These are phyloP conservation scores for Narcine bancroftii DNA, from an alignment of 2,113 vertebrate species.

Conservation along the genomic window DNA sequence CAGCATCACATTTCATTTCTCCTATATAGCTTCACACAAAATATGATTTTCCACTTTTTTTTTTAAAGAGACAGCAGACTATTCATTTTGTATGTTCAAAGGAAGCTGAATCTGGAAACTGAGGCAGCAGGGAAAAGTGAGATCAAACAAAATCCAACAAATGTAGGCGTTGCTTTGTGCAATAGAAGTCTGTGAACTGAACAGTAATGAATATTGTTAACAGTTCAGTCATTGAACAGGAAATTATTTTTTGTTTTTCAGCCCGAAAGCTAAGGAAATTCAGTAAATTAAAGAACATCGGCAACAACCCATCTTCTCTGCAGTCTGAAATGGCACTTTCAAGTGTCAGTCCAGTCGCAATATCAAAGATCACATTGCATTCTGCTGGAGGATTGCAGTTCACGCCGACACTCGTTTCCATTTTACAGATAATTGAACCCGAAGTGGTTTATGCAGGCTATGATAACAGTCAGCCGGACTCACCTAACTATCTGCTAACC, in stretches of 20 bases:
- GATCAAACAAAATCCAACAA: slow-evolving; percentile 10
- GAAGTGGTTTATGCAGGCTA: slow-evolving; percentile 77
- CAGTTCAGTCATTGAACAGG: slow-evolving; percentile 3
- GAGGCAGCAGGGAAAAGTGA: not conserved
- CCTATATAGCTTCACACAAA: not conserved
- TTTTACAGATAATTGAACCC: slow-evolving; percentile 87
- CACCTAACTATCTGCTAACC: slow-evolving; percentile 76
- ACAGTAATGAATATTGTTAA: not conserved
- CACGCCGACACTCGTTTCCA: slow-evolving; percentile 69
- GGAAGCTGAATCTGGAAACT: slow-evolving; percentile 17
- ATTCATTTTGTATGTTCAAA: not conserved
- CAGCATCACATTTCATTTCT: slow-evolving; percentile 14
- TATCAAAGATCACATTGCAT: slow-evolving; percentile 64
- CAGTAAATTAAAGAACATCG: slow-evolving; percentile 73
- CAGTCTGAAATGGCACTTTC: slow-evolving; percentile 61
- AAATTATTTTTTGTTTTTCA: slow-evolving; percentile 49
- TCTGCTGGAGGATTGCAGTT: slow-evolving; percentile 71
- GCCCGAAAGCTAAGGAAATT: slow-evolving; percentile 92
- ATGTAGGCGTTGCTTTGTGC: not conserved
- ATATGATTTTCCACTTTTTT: slow-evolving; percentile 20
- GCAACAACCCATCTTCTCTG: slow-evolving; percentile 66
- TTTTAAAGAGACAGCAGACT: not conserved
- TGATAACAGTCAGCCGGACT: slow-evolving; percentile 71
- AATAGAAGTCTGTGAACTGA: slow-evolving; percentile 19
- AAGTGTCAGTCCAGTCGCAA: slow-evolving; percentile 62